Percentiles rank a stretch among this genome's conserved stretches.
phyloP scores from a whole-genome alignment of 2,113 vertebrate genomes.

The Erythrolamprus reginae region DNA sequence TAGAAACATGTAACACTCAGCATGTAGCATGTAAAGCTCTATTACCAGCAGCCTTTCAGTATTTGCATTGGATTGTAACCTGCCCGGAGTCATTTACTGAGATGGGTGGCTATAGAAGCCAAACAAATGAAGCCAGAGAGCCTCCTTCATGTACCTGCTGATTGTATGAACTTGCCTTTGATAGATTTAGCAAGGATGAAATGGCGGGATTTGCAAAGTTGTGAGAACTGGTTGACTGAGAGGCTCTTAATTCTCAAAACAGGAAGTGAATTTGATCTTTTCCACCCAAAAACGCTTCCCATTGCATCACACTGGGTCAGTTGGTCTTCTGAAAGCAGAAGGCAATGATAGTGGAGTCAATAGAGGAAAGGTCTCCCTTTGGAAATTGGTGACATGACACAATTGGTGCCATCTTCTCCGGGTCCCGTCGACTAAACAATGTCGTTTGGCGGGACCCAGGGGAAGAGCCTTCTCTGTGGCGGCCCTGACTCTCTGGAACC shows the following conservation, averaged over 20 bases:
- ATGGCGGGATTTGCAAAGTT: slow-evolving; percentile 16
- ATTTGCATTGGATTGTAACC: slow-evolving; percentile 13
- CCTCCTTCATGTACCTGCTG: slow-evolving; percentile 24
- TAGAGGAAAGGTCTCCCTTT: background rate
- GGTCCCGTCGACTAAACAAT: too few relatives aligned
- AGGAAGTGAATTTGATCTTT: background rate
- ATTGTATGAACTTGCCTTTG: slow-evolving; percentile 27
- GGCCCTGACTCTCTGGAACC: too few relatives aligned
- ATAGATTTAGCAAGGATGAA: slow-evolving; percentile 15
- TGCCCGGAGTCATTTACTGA: background rate
- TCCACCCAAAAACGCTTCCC: background rate
- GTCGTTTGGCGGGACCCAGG: too few relatives aligned
- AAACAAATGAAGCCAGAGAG: background rate
- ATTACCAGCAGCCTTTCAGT: slow-evolving; percentile 27
- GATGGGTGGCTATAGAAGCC: background rate
- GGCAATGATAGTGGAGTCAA: background rate
- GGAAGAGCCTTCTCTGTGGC: too few relatives aligned
- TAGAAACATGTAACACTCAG: slow-evolving; percentile 34
- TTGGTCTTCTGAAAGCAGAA: background rate
- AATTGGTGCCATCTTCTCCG: too few relatives aligned
- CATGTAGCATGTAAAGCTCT: slow-evolving; percentile 28
- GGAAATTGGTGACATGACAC: background rate
- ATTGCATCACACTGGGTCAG: background rate
- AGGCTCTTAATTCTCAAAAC: background rate
- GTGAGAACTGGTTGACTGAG: background rate